phyloP scores from a whole-genome alignment of 2,113 vertebrate genomes.

The Balaeniceps rex region DNA sequence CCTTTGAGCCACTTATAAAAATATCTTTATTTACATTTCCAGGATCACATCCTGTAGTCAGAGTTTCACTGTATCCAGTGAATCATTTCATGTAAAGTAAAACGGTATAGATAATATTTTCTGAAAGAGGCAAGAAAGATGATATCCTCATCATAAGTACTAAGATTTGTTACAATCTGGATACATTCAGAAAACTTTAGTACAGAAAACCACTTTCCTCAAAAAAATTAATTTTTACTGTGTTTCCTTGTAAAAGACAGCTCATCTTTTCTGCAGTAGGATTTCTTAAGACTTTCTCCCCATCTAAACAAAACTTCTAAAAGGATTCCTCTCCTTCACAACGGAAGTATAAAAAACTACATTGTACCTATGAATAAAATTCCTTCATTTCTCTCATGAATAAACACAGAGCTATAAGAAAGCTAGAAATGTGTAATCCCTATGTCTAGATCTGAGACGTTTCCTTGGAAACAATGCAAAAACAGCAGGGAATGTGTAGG shows the following conservation, averaged over 20 bases:
- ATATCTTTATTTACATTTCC: not conserved
- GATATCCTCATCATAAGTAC: not conserved
- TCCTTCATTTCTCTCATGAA: conserved; percentile 60
- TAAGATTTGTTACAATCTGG: not conserved
- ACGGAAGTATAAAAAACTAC: conserved; percentile 35
- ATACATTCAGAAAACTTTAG: not conserved
- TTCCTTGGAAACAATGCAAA: conserved; percentile 70
- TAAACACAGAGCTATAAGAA: conserved; percentile 55
- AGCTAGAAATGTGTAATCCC: conserved; percentile 66
- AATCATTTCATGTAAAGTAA: not conserved
- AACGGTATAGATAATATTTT: not conserved
- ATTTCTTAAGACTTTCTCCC: not conserved
- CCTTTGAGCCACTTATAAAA: not conserved
- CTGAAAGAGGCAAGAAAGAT: not conserved
- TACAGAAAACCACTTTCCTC: not conserved
- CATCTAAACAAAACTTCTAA: not conserved
- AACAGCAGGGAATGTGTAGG: conserved; percentile 55
- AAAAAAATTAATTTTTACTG: not conserved
- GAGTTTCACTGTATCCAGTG: not conserved
- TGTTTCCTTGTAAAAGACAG: not conserved
- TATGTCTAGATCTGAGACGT: conserved; percentile 42
- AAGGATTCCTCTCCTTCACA: not conserved
- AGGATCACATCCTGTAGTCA: not conserved
- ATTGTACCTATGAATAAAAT: conserved; percentile 55
- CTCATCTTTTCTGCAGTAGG: not conserved